phyloP scores from a whole-genome alignment of 2,797 vertebrate species.

The Coreius guichenoti region DNA sequence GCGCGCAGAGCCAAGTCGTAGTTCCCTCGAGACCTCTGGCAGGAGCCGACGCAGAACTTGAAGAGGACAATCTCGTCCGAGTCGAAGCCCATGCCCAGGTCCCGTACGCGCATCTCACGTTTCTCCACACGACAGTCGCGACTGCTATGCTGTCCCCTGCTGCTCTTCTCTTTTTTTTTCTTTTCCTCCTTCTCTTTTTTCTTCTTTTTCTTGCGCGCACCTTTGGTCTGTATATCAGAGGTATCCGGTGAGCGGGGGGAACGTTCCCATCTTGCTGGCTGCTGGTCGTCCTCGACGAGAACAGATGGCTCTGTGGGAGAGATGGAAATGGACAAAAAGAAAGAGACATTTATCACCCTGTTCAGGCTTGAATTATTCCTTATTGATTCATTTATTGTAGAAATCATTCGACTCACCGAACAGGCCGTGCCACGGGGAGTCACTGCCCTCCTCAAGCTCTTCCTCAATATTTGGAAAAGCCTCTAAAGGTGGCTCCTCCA shows the following conservation, averaged over 20 bases:
- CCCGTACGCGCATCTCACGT: conserved; percentile 86
- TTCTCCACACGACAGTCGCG: conserved; percentile 85
- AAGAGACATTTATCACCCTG: conserved; percentile 30
- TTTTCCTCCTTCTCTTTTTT: conserved; percentile 74
- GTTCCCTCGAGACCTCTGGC: conserved; percentile 84
- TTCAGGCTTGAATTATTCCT: conserved; percentile 2
- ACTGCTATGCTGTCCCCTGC: conserved; percentile 77
- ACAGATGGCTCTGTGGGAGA: conserved; percentile 73
- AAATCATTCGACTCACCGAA: conserved; percentile 57
- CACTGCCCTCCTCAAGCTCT: conserved; percentile 66
- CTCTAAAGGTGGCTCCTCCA: conserved; percentile 73
- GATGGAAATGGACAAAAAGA: conserved; percentile 54
- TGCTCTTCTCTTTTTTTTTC: conserved; percentile 76
- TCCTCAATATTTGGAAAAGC: conserved; percentile 75
- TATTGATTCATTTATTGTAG: conserved; percentile 9
- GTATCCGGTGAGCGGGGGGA: conserved; percentile 64
- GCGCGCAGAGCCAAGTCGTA: conserved; percentile 88
- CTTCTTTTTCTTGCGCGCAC: conserved; percentile 76
- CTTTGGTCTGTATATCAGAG: conserved; percentile 66
- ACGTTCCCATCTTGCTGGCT: conserved; percentile 78
- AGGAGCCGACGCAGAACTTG: conserved; percentile 93
- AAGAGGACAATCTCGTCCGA: conserved; percentile 93
- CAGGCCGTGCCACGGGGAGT: conserved; percentile 72
- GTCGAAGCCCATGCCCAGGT: conserved; percentile 91
- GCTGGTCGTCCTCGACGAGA: conserved; percentile 76